Percentiles rank a stretch among this genome's conserved stretches.
Conservation (phyloP, 2,113 vertebrate species). For the Theropithecus gelada region DNA sequence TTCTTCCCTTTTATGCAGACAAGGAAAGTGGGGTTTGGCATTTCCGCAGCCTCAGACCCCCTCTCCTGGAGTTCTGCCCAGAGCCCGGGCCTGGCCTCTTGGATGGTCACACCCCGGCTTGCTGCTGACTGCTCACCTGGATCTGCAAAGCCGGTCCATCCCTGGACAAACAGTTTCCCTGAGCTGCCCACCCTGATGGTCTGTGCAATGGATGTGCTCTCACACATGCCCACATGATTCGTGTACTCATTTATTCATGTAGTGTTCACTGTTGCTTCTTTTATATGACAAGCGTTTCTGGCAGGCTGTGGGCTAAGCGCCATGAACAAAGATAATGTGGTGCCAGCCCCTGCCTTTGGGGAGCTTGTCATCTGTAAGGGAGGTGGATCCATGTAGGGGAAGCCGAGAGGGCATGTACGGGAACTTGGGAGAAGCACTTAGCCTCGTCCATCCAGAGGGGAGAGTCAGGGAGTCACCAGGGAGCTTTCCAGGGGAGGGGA, state of each 20-base stretch:
- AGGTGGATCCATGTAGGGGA: not conserved
- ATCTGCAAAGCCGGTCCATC: not conserved
- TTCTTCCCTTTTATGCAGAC: not conserved
- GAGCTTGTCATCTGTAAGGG: no score
- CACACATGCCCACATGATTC: no score
- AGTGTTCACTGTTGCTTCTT: not conserved
- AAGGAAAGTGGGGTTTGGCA: not conserved
- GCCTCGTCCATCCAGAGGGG: not conserved
- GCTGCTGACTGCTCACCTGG: no score
- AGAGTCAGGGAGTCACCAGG: not conserved
- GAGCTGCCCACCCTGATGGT: not conserved
- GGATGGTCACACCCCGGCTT: not conserved
- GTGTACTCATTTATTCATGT: no score
- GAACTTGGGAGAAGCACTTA: not conserved
- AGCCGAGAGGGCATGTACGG: not conserved
- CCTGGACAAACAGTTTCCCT: not conserved
- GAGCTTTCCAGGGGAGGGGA: not conserved
- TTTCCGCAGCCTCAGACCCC: not conserved
- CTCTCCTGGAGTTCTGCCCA: not conserved
- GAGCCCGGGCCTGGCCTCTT: not conserved
- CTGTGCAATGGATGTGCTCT: not conserved
- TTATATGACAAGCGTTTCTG: not conserved
- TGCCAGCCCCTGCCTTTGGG: not conserved
- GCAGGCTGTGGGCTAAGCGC: not conserved
- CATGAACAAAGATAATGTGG: not conserved